phyloP scores from a whole-genome alignment of 2,888 invertebrate genomes.

The Schizotus pectinicornis region DNA sequence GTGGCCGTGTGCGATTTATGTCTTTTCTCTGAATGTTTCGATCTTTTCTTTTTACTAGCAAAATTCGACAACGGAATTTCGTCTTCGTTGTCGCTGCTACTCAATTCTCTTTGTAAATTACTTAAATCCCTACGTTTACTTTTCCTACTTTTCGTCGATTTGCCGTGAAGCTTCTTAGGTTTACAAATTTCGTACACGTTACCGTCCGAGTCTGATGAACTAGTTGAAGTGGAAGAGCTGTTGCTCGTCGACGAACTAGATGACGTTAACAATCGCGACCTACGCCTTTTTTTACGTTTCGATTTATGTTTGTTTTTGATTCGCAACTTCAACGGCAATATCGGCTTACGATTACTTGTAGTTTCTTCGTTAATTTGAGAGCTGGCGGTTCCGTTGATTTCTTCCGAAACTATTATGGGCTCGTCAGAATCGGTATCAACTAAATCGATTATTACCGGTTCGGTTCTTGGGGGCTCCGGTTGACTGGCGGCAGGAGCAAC shows the following conservation, averaged over 20 bases:
- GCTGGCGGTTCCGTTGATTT: slow-evolving; percentile 24
- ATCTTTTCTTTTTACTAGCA: slow-evolving; percentile 16
- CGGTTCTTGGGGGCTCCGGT: slow-evolving; percentile 16
- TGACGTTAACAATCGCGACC: slow-evolving; percentile 7
- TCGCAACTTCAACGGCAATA: slow-evolving; percentile 44
- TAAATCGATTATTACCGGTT: slow-evolving; percentile 46
- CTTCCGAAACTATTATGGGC: slow-evolving; percentile 45
- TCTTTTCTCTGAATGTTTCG: slow-evolving; percentile 17
- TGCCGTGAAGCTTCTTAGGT: slow-evolving; percentile 25
- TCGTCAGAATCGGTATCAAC: slow-evolving; percentile 49
- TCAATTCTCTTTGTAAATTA: background rate
- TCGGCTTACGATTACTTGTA: slow-evolving; percentile 31
- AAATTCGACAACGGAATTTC: slow-evolving; percentile 33
- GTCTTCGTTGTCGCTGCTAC: slow-evolving; percentile 31
- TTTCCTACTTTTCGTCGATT: slow-evolving; percentile 17
- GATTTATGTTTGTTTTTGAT: slow-evolving; percentile 44
- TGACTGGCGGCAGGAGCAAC: slow-evolving; percentile 31
- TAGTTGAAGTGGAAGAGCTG: slow-evolving; percentile 27
- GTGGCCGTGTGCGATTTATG: slow-evolving; percentile 15
- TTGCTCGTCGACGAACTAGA: slow-evolving; percentile 20
- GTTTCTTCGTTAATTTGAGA: slow-evolving; percentile 19
- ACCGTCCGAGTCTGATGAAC: slow-evolving; percentile 29
- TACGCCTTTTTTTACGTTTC: slow-evolving; percentile 31
- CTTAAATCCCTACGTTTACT: slow-evolving; percentile 10
- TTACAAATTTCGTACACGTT: slow-evolving; percentile 30